Evolutionary conservation across 35 echinoderm and acorn worm genomes (phyloP), one percentile per base, ranked within the genome.

Genomic region (Anneissia japonica): DNA sequence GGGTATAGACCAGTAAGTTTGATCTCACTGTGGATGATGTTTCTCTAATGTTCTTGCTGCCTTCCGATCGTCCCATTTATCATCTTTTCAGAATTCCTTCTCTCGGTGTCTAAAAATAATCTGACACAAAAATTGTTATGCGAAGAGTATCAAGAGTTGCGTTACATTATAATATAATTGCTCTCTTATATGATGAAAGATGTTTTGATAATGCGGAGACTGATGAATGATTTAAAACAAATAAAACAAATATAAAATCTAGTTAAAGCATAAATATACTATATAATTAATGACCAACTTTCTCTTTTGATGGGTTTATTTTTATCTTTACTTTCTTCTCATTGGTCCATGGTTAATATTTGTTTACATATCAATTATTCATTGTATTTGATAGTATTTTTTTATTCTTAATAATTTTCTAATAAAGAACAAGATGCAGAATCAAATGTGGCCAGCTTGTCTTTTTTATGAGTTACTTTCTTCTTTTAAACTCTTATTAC

Each of bases 91-190:
- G 51, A 64, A 64, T 64, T 64, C 9, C 21, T 9, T 64, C 51
- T 64, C 51, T n/a, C n/a, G n/a, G n/a, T n/a, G n/a, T n/a, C n/a
- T 64, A 64, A 64, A 64, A 64, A 64, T 64, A 64, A 64, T 64
- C 51, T 23, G 11, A 2, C 9, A 19, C 21, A 23, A 26, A 64
- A 64, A 64, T 19, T 23, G 26, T 23, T 19, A 6, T 9, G 19
- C 51, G 26, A 16, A 6, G 2, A 64, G 10, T 23, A 23, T 64
- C 7, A 64, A 23, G n/a, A n/a, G n/a, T n/a, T n/a, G n/a, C n/a
- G n/a, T n/a, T 64, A 26, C 21, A 64, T 26, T 16, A 64, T 64
- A 64, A 64, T 64, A 64, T 9, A 64, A 16, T 64, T 64, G 21
- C 21, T 64, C 19, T 9, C 10, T 16, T 2, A 3, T 2, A 64